Evolutionary conservation across 1,140 invertebrate species (phyloP).

Genomic region (Cardiocondyla obscurior): DNA sequence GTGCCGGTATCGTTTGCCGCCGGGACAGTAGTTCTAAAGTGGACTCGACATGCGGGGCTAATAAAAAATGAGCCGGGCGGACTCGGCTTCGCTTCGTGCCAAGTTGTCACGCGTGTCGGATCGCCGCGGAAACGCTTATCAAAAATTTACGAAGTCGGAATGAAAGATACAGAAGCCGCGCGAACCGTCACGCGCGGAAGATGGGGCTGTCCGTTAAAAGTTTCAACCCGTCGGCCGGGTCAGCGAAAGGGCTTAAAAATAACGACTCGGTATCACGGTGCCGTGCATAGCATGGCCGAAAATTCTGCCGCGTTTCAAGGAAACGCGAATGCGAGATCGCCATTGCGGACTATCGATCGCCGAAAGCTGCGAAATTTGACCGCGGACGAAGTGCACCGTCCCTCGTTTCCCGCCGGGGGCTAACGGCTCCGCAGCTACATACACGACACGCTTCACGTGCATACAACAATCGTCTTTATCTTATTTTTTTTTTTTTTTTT

Average conservation of each 20-base stretch:
- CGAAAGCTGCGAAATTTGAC: not conserved
- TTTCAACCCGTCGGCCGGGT: not conserved
- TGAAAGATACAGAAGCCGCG: not conserved
- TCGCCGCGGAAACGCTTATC: not conserved
- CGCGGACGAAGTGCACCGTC: not conserved
- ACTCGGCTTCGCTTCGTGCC: not conserved
- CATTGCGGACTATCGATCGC: not conserved
- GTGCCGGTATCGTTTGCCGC: not conserved
- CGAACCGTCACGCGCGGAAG: not conserved
- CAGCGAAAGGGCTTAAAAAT: not conserved
- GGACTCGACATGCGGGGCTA: not conserved
- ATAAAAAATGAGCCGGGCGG: not conserved
- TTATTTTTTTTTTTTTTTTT: not conserved
- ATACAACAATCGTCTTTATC: not conserved
- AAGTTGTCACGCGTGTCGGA: constrained; percentile 19
- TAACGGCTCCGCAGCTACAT: not conserved
- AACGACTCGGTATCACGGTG: not conserved
- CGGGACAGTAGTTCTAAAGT: not conserved
- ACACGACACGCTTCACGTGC: not conserved
- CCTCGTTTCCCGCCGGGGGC: not conserved
- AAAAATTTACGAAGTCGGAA: constrained; percentile 18
- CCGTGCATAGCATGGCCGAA: not conserved
- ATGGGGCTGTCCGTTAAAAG: constrained; percentile 13
- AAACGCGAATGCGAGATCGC: not conserved
- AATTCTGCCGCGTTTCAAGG: not conserved